These are phyloP conservation scores for Pediacus dermestoides DNA, from an alignment of 2,888 invertebrate genomes.

Conservation along the genomic window DNA sequence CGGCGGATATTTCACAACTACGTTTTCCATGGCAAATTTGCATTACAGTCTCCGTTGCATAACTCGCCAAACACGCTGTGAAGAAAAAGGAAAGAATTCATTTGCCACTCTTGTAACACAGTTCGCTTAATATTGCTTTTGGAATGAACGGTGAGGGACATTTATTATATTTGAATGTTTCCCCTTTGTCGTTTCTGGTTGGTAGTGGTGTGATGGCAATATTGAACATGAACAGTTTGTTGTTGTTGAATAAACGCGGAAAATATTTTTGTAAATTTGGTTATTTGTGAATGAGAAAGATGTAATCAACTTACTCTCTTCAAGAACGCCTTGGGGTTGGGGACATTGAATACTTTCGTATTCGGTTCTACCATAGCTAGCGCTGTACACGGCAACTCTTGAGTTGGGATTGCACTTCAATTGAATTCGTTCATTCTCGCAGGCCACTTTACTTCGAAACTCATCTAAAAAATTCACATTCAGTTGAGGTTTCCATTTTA, in stretches of 20 bases:
- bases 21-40: slow-evolving; percentile 77
- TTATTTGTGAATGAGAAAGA: slow-evolving; percentile 7
- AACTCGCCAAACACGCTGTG: slow-evolving; percentile 86
- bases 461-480: slow-evolving; percentile 65
- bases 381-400: slow-evolving; percentile 88
- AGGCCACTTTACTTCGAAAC: slow-evolving; percentile 90
- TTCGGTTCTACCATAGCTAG: slow-evolving; percentile 85
- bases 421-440: slow-evolving; percentile 85
- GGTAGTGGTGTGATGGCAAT: too few species aligned
- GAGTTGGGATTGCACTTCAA: slow-evolving; percentile 84
- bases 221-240: slow-evolving; percentile 4
- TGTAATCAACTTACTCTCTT: slow-evolving; percentile 70
- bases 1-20: slow-evolving; percentile 73
- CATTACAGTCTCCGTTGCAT: slow-evolving; percentile 90
- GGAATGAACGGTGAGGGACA: too few species aligned
- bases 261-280: slow-evolving; percentile 5
- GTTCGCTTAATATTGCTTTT: too few species aligned
- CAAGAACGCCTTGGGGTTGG: slow-evolving; percentile 79
- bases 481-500: background rate
- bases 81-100: too few species aligned
- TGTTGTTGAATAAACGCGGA: background rate
- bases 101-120: too few species aligned
- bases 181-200: too few species aligned
- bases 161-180: too few species aligned
- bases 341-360: slow-evolving; percentile 85